These are phyloP conservation scores for Sitta carolinensis DNA, from an alignment of 2,797 vertebrate genomes.

Conservation along the genomic window DNA sequence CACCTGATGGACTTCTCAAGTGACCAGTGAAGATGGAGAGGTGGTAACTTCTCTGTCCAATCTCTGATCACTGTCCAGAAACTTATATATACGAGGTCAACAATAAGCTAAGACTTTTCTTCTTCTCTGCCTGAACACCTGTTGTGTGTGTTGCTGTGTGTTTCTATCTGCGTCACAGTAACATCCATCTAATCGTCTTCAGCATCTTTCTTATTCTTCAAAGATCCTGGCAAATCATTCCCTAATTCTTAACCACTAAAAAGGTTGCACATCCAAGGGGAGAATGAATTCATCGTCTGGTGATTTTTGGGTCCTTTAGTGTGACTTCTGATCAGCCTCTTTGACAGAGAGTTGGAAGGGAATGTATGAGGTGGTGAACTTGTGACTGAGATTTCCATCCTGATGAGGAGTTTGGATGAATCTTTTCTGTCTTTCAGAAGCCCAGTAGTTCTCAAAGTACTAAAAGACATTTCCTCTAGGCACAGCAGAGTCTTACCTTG, in stretches of 20 bases:
- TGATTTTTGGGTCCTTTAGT: background rate
- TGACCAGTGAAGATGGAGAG: too few species aligned
- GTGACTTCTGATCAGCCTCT: background rate
- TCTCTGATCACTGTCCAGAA: too few species aligned
- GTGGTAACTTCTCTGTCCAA: too few species aligned
- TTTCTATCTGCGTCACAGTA: too few species aligned
- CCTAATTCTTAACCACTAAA: background rate
- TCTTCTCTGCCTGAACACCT: too few species aligned
- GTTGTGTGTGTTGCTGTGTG: too few species aligned
- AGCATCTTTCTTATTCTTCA: background rate
- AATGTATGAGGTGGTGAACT: background rate
- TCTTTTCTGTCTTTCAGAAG: background rate
- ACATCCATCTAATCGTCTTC: background rate
- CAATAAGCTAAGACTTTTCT: too few species aligned
- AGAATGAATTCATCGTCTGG: accelerated
- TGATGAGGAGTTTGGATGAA: background rate
- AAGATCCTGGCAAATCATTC: background rate
- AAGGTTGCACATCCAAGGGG: background rate
- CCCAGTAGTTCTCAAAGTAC: background rate
- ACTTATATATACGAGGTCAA: too few species aligned
- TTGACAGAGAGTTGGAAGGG: background rate
- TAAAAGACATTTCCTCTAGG: background rate
- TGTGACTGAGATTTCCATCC: background rate
- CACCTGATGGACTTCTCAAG: too few species aligned
- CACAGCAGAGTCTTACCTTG: background rate